phyloP scores from a whole-genome alignment of 2,888 invertebrate genomes.

The Hyposoter dolosus region DNA sequence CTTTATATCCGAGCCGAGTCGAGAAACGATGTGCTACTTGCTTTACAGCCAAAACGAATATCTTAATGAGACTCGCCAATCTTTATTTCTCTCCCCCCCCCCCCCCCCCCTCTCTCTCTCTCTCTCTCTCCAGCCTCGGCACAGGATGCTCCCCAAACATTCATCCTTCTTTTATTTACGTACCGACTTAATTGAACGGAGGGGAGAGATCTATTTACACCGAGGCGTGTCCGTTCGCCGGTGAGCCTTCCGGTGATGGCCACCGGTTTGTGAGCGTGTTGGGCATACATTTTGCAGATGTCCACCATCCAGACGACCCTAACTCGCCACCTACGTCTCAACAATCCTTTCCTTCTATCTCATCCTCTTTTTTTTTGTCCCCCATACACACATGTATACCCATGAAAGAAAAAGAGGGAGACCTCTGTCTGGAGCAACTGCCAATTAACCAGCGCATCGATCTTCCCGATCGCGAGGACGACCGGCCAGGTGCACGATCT shows the following conservation, averaged over 20 bases:
- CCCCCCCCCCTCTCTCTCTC: conserved; percentile 4
- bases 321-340: conserved; percentile 48
- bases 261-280: conserved; percentile 45
- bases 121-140: conserved; percentile 15
- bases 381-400: conserved; percentile 1
- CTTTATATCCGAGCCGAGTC: conserved; percentile 37
- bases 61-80: conserved; percentile 81
- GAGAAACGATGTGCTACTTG: conserved; percentile 50
- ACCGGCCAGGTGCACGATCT: conserved; percentile 69
- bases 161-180: conserved; percentile 52
- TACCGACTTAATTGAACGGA: conserved; percentile 77
- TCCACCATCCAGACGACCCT: conserved; percentile 35
- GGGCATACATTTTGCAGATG: conserved; percentile 56
- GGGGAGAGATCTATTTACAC: conserved; percentile 76
- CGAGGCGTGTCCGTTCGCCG: conserved; percentile 68
- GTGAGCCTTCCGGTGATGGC: conserved; percentile 43
- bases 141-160: conserved; percentile 11
- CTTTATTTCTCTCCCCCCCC: conserved; percentile 40
- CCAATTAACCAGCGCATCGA: conserved; percentile 78
- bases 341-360: conserved; percentile 14
- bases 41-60: conserved; percentile 77
- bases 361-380: not conserved
- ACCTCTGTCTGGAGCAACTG: conserved; percentile 69
- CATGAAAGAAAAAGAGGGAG: conserved; percentile 41
- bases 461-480: conserved; percentile 73